Evolutionary conservation across 2,888 invertebrate species (phyloP).

Genomic region (Rutpela maculata): DNA sequence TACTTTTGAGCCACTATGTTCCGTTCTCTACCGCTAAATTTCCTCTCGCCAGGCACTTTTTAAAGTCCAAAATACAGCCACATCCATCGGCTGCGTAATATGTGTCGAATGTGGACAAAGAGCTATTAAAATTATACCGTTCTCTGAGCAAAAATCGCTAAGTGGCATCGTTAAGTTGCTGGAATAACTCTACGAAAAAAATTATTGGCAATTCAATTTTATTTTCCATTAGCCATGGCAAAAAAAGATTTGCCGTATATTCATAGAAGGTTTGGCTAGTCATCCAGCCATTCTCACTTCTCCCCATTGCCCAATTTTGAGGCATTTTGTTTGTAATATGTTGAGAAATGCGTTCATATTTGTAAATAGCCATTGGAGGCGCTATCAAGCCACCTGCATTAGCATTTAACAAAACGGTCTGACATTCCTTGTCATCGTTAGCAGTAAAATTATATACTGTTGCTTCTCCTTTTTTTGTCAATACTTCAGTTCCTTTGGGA

Average conservation of each 20-base stretch:
- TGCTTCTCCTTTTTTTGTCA: slow-evolving; percentile 22
- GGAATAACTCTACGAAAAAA: slow-evolving; percentile 43
- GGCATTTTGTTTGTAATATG: slow-evolving; percentile 39
- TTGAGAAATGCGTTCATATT: too few species aligned
- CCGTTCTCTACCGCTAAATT: too few species aligned
- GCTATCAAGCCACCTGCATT: slow-evolving; percentile 44
- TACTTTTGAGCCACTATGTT: slow-evolving; percentile 12
- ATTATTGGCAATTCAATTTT: slow-evolving; percentile 42
- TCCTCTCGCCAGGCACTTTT: slow-evolving; percentile 39
- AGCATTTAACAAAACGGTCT: slow-evolving; percentile 43
- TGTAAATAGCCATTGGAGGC: too few species aligned
- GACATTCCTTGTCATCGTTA: slow-evolving; percentile 42
- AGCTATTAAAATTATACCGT: slow-evolving; percentile 39
- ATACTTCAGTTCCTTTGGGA: slow-evolving; percentile 30
- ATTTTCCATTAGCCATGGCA: slow-evolving; percentile 50
- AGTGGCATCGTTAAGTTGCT: slow-evolving; percentile 43
- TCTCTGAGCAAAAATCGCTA: slow-evolving; percentile 43
- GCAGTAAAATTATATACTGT: slow-evolving; percentile 41
- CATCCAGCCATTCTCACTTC: slow-evolving; percentile 66
- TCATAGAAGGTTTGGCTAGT: slow-evolving; percentile 65
- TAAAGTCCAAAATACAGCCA: slow-evolving; percentile 40
- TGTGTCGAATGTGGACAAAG: slow-evolving; percentile 34
- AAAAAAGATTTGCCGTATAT: slow-evolving; percentile 66
- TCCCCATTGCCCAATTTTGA: slow-evolving; percentile 44
- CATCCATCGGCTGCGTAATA: slow-evolving; percentile 36